Percentiles rank a stretch among this genome's conserved stretches.
phyloP scores from a whole-genome alignment of 2,113 vertebrate species.

The Paradisaea rubra region DNA sequence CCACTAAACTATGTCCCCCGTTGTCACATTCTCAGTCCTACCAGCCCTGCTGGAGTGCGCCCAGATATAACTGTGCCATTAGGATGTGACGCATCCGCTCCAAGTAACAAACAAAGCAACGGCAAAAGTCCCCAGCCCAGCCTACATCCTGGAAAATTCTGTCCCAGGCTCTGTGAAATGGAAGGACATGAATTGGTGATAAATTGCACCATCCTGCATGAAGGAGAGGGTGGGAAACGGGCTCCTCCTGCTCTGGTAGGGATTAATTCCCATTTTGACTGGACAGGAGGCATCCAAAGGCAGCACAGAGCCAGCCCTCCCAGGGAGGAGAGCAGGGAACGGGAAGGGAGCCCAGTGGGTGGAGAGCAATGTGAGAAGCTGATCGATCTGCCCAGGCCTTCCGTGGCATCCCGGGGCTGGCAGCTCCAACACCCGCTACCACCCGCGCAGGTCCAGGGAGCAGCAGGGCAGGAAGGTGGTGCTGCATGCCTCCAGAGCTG shows the following conservation, averaged over 20 bases:
- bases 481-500: not conserved
- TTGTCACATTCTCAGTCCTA: not conserved
- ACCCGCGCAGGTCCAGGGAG: accelerated
- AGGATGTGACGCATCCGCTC: not conserved
- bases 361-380: not conserved
- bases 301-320: not conserved
- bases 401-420: accelerated
- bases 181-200: accelerated
- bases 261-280: not conserved
- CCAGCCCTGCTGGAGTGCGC: not conserved
- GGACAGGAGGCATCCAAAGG: not conserved
- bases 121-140: not conserved
- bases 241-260: not conserved
- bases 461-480: not conserved
- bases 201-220: not conserved
- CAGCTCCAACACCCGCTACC: not conserved
- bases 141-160: not conserved
- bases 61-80: accelerated
- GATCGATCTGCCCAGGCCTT: not conserved
- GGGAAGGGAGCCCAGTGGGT: not conserved
- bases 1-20: not conserved
- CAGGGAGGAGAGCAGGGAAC: not conserved
- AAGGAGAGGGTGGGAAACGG: not conserved
- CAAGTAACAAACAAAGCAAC: not conserved
- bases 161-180: not conserved